Evolutionary conservation across 2,888 invertebrate species (phyloP), one percentile per base, ranked within the genome.

Genomic region (Scrobipalpa atriplicella): DNA sequence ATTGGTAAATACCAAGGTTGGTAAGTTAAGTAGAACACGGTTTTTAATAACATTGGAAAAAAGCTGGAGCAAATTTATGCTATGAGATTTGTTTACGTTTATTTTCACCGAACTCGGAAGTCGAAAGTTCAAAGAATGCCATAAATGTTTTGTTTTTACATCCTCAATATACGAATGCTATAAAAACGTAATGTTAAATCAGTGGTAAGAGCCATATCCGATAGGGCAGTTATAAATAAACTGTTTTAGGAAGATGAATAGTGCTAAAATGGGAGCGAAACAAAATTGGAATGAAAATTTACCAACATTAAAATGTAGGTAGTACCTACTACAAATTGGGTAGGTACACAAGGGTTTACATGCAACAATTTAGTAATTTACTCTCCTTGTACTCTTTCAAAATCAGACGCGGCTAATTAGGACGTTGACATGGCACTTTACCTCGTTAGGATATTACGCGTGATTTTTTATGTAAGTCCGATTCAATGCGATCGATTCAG

Each of bases 161-260:
- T 61, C 19, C 61, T 41, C 61, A 41, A 21, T 61, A 29, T 41
- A 61, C 39, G 19, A 41, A 61, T 19, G 61, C 19, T 11, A 61
- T 61, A 41, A 61, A 61, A 61, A 54, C n/a, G 41, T 41, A 39
- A 19, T 39, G 41, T 61, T 61, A 11, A 60, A 61, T 61, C 61
- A 19, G 41, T 61, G 39, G 16, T 7, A 11, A 13, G 41, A 39
- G 61, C 61, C 61, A 61, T 60, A 39, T 61, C 61, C 61, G 61
- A 61, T 41, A 9, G 61, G 19, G 19, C 18, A 38, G 1, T 58
- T 58, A 58, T 16, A 58, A 58, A 58, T 58, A 58, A 58, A 58
- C 38, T n/a, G 6, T 16, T 58, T 36, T 11, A 7, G 38, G 29
- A 36, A 58, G 29, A 38, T 58, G 36, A 36, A 29, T 11, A 19